Evolutionary conservation across 2,113 vertebrate species (phyloP), one percentile per base, ranked within the genome.

Genomic region (Sinosuthora webbiana): DNA sequence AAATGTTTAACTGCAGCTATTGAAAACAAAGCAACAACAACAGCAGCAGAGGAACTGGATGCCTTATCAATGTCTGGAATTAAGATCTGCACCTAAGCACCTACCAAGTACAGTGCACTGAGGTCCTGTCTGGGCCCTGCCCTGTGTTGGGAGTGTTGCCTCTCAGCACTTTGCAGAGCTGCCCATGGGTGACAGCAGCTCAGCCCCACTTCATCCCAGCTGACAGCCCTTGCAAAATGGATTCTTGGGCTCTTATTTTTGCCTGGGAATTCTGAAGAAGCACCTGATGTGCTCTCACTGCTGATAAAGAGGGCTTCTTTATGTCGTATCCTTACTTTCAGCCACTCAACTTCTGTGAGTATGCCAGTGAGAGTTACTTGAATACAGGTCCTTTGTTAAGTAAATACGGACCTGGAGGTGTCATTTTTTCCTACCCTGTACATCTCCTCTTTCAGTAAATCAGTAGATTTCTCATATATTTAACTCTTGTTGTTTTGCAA

Each of bases 1-100:
- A 94, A 94, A 94, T 71, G 78, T 93, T 96, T 56, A 90, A 87
- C 87, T 91, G 74, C 62, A 85, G 74, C 77, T 87, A 68, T 83
- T 82, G 92, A 87, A 95, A 95, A 94, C 84, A 94, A 70, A 95
- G 49, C 70, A 90, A 53, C 67, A 76, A 9, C 71, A 74, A 4
- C 52, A 86, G 1, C 33, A 75, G 53, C 27, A 69, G n/a, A 70
- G 64, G 80, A 77, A 47, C 5, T 45, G 59, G 62, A 44, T 84
- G 62, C 62, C 78, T 87, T 87, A 47, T 70, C 52, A 55, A 15
- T 55, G 50, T 37, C 49, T 79, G 69, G 77, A 35, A 87, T 87
- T 42, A 71, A 68, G 77, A 87, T 78, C 49, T 91, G 65, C 35
- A 42, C 63, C 39, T 63, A 13, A 55, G 39, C 52, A 39, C 37